Evolutionary conservation across 2,888 invertebrate genomes (phyloP), one percentile per base, ranked within the genome.

Genomic region (Dasypolia templi): DNA sequence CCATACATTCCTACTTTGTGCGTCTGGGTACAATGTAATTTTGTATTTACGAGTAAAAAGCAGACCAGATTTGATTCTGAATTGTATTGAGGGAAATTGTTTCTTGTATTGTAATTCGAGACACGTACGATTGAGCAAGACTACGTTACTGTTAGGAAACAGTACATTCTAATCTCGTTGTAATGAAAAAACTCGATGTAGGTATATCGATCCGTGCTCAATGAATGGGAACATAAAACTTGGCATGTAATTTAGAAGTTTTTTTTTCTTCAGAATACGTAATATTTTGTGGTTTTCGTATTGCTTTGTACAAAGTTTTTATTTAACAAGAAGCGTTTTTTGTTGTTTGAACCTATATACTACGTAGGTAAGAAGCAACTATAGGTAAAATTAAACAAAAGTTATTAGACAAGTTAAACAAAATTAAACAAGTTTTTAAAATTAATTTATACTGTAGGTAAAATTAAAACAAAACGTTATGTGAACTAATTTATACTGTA

Each of bases 1-100:
- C 69, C 53, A 35, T 46, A 74, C 73, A 42, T 73, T 85, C 56
- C 44, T 70, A 70, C 72, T 84, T 79, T 74, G 77, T 76, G 75
- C 49, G 61, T 74, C 74, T 79, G 67, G 56, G 56, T 73, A 75
- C 67, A 64, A 66, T 64, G 77, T 86, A 72, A 83, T 83, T 85
- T 79, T 72, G 79, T 85, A 83, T 85, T 85, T 79, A 85, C 83
- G 72, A 82, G 66, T 75, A 79, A 78, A 85, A 85, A 77, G 64
- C 74, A 77, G 75, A 67, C 51, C 76, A 78, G 79, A 85, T 86
- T 86, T 82, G 82, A 74, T 86, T 85, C 72, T 75, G 80, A 85
- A 85, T 86, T 80, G 85, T 80, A 66, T 78, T 67, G 65, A 62
- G 66, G 72, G 67, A 85, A 84, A 79, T 84, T 78, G 85, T 73